These are phyloP conservation scores for Baronia brevicornis DNA, from an alignment of 2,888 invertebrate species.

Conservation along the genomic window DNA sequence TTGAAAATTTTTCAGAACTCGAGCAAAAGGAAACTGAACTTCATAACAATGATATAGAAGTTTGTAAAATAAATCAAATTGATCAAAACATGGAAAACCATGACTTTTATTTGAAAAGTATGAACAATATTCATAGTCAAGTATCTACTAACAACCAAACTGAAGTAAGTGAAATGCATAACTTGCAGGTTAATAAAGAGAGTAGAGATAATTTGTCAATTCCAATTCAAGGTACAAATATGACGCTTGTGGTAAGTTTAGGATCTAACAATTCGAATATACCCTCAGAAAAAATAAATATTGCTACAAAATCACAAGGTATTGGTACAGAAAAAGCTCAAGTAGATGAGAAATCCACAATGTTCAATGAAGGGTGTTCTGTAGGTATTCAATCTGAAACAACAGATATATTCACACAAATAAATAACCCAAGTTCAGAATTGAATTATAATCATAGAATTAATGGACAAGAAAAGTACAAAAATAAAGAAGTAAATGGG, in stretches of 20 bases:
- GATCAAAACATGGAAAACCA: no score
- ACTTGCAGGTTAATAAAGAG: conserved; percentile 17
- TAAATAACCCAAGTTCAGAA: conserved; percentile 13
- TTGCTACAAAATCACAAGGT: neutral
- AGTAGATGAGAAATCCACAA: conserved; percentile 28
- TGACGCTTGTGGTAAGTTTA: conserved; percentile 48
- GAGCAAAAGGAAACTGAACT: neutral
- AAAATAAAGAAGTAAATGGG: no score
- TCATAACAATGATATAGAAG: no score
- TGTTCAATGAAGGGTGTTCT: conserved; percentile 40
- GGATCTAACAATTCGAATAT: conserved; percentile 16
- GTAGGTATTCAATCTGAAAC: conserved; percentile 42
- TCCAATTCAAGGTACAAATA: conserved; percentile 62
- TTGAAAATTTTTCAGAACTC: conserved; percentile 1
- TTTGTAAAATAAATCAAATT: no score
- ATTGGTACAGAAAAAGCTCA: conserved; percentile 3
- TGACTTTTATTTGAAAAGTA: neutral
- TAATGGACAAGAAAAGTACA: no score
- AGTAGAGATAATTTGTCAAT: conserved; percentile 40
- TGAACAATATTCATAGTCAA: neutral
- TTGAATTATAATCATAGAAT: conserved; percentile 17
- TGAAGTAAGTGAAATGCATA: conserved; percentile 6
- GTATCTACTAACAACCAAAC: neutral
- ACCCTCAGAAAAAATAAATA: neutral
- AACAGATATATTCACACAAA: conserved; percentile 23